phyloP scores from a whole-genome alignment of 2,888 invertebrate genomes.

The Timandra comae region DNA sequence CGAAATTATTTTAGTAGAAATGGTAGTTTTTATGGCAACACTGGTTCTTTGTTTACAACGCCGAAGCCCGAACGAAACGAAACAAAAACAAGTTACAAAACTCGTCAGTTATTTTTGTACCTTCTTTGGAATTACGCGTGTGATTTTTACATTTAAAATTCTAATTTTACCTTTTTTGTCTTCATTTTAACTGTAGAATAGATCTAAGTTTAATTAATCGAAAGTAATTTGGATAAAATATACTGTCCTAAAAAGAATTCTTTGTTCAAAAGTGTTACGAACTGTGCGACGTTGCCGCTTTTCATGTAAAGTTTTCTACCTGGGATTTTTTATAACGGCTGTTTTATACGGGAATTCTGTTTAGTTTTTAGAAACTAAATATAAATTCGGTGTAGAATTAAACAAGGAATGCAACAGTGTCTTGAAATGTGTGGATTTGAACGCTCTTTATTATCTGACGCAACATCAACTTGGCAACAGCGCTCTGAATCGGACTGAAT shows the following conservation, averaged over 20 bases:
- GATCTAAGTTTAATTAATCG: neutral
- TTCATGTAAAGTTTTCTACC: constrained; percentile 32
- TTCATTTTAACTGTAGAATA: constrained; percentile 1
- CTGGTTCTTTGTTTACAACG: constrained; percentile 53
- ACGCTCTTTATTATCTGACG: constrained; percentile 66
- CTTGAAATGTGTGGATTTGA: constrained; percentile 66
- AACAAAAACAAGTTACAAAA: constrained; percentile 48
- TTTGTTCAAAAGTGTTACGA: constrained; percentile 45
- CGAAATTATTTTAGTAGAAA: constrained; percentile 26
- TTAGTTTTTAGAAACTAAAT: constrained; percentile 15
- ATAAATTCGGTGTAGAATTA: constrained; percentile 24
- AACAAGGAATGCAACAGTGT: constrained; percentile 54
- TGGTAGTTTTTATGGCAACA: constrained; percentile 34
- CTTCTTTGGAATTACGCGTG: constrained; percentile 24
- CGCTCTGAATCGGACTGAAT: constrained; percentile 60
- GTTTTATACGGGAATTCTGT: constrained; percentile 7
- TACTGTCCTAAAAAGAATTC: constrained; percentile 22
- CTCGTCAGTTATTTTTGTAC: constrained; percentile 39
- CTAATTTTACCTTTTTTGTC: neutral
- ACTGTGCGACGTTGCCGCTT: constrained; percentile 66
- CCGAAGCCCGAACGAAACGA: constrained; percentile 34
- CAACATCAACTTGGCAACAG: constrained; percentile 73
- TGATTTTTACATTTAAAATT: constrained; percentile 1
- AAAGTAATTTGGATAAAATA: constrained; percentile 2
- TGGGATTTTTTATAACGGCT: constrained; percentile 12